Base-by-base conservation (phyloP, 1,140 invertebrate genomes). In the Coenobita brevimanus region DNA sequence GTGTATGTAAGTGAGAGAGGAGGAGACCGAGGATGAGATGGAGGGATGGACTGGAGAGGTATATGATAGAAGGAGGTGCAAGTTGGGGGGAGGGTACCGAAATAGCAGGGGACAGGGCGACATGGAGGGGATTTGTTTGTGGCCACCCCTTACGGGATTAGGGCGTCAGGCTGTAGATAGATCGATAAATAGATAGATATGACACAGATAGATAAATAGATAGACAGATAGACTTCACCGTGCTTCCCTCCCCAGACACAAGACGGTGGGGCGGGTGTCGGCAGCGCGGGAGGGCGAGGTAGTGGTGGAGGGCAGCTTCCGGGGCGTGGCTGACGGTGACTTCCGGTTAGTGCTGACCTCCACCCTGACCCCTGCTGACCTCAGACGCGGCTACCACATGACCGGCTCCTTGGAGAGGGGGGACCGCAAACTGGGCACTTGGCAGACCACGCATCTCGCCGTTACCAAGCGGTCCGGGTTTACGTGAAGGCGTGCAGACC, bases 381-480 rank as follows among this genome's bases (percentile, higher is more conserved):
- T 71, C 6, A 75, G 76, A 17, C 46, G 76, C 3, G 85, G 85
- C 10, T 87, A 87, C 85, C 85, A 73, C 62, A 87, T 87, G 85
- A 87, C 85, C 46, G 85, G 85, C 2, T 87, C 85, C 0, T 64
- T 87, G 13, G 85, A 87, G 76, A 71, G 76, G n/a, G 85, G 85
- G 10, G 85, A 87, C 76, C 38, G 85, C 36, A 87, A 87, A 64
- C 30, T 80, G 62, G 85, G 85, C 30, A 27, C 17, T 10, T 87
- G 85, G 85, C 85, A 87, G 64, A 87, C 85, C 10, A 87, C 85
- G 21, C 85, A 87, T 43, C 76, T 87, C 21, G 85, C 85, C 3
- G 78, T 87, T 60, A 87, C 85, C 64, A 87, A 87, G 64, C 75
- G 85, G 10, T 87, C 84, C n/a, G 85, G 85, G 1, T 87, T 87